A percentile compares a stretch with the other conserved stretches of the same genome.
Evolutionary conservation across 2,113 vertebrate species (phyloP).

Genomic region (Ptychochromis oligacanthus): DNA sequence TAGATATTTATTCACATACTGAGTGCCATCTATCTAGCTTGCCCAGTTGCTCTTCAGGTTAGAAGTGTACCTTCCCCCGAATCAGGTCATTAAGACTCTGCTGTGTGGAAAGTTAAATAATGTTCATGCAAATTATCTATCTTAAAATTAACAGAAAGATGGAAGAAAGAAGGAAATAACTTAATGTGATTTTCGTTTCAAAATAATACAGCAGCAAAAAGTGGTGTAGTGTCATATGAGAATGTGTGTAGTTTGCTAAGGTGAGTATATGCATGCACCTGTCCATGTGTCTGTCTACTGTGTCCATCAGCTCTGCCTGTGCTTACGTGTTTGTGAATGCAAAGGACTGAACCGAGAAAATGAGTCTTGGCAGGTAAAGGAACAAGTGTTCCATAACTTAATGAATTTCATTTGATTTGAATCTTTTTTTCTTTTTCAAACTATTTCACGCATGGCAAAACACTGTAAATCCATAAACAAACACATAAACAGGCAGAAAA

Average conservation of each 20-base stretch:
- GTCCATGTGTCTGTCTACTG: neutral
- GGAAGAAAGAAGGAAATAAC: neutral
- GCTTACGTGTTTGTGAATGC: slow-evolving; percentile 20
- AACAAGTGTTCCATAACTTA: slow-evolving; percentile 70
- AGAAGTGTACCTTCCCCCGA: neutral
- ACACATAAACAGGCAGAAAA: slow-evolving; percentile 70
- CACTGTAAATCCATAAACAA: slow-evolving; percentile 76
- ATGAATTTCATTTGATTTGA: slow-evolving; percentile 69
- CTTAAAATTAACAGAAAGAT: neutral
- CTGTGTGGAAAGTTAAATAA: neutral
- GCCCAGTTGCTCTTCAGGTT: neutral
- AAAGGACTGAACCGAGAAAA: slow-evolving; percentile 42
- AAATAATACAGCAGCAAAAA: neutral
- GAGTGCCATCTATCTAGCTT: neutral
- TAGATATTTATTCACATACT: neutral
- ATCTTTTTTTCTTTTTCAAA: slow-evolving; percentile 41
- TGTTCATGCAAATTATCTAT: neutral
- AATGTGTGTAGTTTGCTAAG: neutral
- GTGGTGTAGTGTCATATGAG: neutral
- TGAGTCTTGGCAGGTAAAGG: slow-evolving; percentile 47
- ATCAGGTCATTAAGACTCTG: slow-evolving; percentile 3
- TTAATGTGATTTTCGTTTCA: neutral
- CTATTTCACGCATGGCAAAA: slow-evolving; percentile 67
- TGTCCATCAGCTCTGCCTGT: neutral
- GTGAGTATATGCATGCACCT: neutral